These are phyloP conservation scores for Manacus vitellinus DNA, from an alignment of 2,113 vertebrate genomes.

Conservation along the genomic window DNA sequence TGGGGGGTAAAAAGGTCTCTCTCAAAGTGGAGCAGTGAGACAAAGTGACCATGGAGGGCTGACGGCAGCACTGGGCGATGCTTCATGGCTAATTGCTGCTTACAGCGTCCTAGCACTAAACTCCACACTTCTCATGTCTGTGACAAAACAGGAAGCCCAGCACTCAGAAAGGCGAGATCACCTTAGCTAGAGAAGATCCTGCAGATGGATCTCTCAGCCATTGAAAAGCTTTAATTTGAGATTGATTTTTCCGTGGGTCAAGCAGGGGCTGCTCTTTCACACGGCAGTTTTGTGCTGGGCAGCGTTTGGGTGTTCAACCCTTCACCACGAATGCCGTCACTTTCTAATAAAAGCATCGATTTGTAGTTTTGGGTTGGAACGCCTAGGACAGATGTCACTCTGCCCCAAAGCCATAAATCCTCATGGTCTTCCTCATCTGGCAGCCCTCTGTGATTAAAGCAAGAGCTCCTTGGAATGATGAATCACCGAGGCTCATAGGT, in stretches of 20 bases:
- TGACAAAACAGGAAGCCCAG: neutral
- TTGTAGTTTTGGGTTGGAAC: slow-evolving; percentile 5
- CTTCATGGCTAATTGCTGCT: neutral
- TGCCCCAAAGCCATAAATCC: slow-evolving; percentile 56
- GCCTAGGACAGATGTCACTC: slow-evolving; percentile 61
- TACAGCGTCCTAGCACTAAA: neutral
- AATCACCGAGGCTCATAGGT: slow-evolving; percentile 50
- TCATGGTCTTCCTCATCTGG: slow-evolving; percentile 50
- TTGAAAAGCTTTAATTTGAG: neutral
- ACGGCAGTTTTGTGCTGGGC: neutral
- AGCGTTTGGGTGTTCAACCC: neutral
- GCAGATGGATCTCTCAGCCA: neutral
- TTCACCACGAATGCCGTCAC: neutral
- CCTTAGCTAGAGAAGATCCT: neutral
- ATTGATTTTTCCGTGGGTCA: neutral
- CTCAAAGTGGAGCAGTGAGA: neutral
- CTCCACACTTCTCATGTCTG: neutral
- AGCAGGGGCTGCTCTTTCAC: neutral
- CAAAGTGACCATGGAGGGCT: accelerated
- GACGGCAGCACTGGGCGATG: neutral
- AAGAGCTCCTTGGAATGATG: slow-evolving; percentile 13
- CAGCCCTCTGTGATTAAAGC: slow-evolving; percentile 60
- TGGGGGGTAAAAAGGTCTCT: neutral
- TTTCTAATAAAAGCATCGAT: slow-evolving; percentile 51
- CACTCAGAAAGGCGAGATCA: neutral